Evolutionary conservation across 2,113 vertebrate genomes (phyloP).

Genomic region (Benitochromis conjunctus): DNA sequence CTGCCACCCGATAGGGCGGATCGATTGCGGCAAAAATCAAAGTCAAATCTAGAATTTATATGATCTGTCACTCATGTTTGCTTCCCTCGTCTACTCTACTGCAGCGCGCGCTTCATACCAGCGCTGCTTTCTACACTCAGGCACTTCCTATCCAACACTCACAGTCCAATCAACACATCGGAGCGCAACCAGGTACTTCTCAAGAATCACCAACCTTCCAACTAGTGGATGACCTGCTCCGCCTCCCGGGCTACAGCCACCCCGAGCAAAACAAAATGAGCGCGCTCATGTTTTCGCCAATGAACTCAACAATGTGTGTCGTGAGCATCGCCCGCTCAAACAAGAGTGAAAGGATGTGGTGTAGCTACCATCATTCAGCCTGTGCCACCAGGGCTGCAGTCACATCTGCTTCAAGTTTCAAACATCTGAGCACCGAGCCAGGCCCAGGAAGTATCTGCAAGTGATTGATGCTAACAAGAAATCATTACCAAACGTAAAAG

Average conservation of each 20-base stretch:
- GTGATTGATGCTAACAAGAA: not conserved
- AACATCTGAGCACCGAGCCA: not conserved
- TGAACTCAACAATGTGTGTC: not conserved
- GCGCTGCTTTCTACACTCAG: not conserved
- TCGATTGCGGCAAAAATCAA: no score
- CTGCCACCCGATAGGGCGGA: no score
- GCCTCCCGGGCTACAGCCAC: accelerated
- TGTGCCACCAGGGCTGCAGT: not conserved
- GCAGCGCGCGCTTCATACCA: no score
- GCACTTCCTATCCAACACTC: not conserved
- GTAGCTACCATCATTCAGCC: not conserved
- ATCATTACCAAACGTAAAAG: not conserved
- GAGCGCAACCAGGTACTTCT: not conserved
- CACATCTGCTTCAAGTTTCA: not conserved
- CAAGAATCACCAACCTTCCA: not conserved
- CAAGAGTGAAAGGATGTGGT: no score
- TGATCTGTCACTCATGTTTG: no score
- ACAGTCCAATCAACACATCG: accelerated
- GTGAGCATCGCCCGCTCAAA: not conserved
- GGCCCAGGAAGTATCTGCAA: not conserved
- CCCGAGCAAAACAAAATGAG: not conserved
- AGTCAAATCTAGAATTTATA: no score
- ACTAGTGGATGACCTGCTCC: not conserved
- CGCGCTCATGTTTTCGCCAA: no score
- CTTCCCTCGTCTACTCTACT: no score